phyloP scores from a whole-genome alignment of 2,113 vertebrate genomes.

The Macquaria ambigua region DNA sequence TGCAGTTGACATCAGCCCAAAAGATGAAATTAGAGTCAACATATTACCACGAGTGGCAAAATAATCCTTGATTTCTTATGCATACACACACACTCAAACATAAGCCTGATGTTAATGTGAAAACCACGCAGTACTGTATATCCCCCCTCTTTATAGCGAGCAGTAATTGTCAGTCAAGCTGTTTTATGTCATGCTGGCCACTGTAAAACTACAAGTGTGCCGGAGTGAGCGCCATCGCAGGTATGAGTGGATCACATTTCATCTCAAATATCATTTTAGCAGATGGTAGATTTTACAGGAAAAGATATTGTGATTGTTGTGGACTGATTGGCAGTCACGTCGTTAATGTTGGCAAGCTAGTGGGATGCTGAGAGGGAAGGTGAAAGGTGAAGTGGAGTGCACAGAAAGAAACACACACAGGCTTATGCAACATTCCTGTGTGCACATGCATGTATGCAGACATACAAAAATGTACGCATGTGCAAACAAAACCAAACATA shows the following conservation, averaged over 20 bases:
- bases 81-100: conserved; percentile 25
- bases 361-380: not conserved
- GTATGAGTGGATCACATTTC: conserved; percentile 53
- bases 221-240: conserved; percentile 39
- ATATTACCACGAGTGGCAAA: conserved; percentile 8
- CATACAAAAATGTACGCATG: not conserved
- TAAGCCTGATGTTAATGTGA: conserved; percentile 53
- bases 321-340: conserved; percentile 25
- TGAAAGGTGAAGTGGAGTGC: conserved; percentile 23
- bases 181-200: conserved; percentile 58
- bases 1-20: conserved; percentile 27
- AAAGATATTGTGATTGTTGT: conserved; percentile 41
- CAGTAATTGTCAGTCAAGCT: conserved; percentile 65
- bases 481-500: not conserved
- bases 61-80: conserved; percentile 16
- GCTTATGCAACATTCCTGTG: not conserved
- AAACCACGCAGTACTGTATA: conserved; percentile 54
- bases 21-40: conserved; percentile 31
- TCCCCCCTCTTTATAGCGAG: conserved; percentile 41
- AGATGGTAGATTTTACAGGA: conserved; percentile 49
- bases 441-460: not conserved
- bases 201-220: conserved; percentile 59
- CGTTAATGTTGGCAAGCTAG: conserved; percentile 46
- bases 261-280: conserved; percentile 44
- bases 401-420: not conserved